Percentiles rank a stretch among this genome's conserved stretches.
These are phyloP conservation scores for Mimumesa dahlbomi DNA, from an alignment of 2,888 invertebrate genomes.

Conservation along the genomic window DNA sequence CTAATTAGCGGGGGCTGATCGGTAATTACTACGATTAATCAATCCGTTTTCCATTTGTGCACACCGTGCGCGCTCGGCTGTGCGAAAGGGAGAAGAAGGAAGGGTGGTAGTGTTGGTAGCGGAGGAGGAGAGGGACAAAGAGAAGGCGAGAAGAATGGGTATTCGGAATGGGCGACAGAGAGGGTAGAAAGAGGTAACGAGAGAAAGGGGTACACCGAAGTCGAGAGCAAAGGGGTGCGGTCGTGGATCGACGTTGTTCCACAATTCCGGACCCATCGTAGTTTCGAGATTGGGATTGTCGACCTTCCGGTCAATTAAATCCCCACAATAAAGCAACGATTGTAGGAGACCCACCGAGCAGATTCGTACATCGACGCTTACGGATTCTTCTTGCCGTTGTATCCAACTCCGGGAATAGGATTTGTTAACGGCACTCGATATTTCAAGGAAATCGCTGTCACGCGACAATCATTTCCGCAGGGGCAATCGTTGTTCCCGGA, in stretches of 20 bases:
- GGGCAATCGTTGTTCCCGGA: neutral
- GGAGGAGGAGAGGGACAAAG: conserved; percentile 25
- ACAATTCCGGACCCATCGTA: conserved; percentile 46
- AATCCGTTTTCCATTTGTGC: conserved; percentile 81
- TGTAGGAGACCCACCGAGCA: conserved; percentile 14
- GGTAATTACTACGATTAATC: conserved; percentile 83
- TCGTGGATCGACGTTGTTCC: conserved; percentile 56
- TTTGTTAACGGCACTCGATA: neutral
- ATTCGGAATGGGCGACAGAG: conserved; percentile 38
- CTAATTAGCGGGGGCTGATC: conserved; percentile 81
- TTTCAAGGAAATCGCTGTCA: neutral
- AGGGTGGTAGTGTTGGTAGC: conserved; percentile 41
- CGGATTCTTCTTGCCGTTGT: conserved; percentile 7
- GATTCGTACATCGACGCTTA: conserved; percentile 9
- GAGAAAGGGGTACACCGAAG: conserved; percentile 22
- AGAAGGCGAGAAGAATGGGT: conserved; percentile 55
- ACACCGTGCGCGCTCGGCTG: conserved; percentile 60
- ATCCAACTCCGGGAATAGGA: neutral
- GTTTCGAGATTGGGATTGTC: conserved; percentile 58
- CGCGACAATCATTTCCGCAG: neutral
- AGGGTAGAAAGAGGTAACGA: conserved; percentile 37
- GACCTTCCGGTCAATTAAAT: conserved; percentile 64
- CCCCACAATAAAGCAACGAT: conserved; percentile 39
- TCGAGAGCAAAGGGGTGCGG: conserved; percentile 53
- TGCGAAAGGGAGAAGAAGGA: conserved; percentile 53